Evolutionary conservation across 2,797 vertebrate species (phyloP).

Genomic region (Oceanodroma leucorhoa): DNA sequence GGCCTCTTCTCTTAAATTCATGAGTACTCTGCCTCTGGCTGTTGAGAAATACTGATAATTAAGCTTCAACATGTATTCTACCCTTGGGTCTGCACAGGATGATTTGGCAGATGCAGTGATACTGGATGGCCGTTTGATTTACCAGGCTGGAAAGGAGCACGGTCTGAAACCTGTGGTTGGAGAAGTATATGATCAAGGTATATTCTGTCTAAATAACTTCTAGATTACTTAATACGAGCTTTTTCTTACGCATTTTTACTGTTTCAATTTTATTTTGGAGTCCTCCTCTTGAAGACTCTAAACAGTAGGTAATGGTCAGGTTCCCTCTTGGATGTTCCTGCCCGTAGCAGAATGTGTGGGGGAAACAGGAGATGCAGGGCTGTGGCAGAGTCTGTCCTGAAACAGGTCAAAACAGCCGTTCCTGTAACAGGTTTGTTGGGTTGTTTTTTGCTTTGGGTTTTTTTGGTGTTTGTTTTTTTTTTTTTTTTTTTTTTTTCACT

Average conservation of each 20-base stretch:
- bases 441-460: not conserved
- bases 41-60: not conserved
- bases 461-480: too few species aligned
- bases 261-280: not conserved
- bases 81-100: slow-evolving; percentile 68
- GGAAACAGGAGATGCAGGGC: not conserved
- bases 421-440: not conserved
- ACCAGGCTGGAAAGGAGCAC: slow-evolving; percentile 78
- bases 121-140: slow-evolving; percentile 79
- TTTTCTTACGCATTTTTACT: not conserved
- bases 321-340: not conserved
- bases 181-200: slow-evolving; percentile 86
- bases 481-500: not conserved
- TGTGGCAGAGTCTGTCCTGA: not conserved
- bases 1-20: not conserved
- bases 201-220: not conserved
- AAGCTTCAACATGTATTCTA: not conserved
- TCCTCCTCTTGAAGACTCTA: not conserved
- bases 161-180: slow-evolving; percentile 85
- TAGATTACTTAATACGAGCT: not conserved
- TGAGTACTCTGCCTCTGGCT: not conserved
- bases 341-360: not conserved
- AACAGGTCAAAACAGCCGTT: not conserved
- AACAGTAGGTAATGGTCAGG: not conserved
- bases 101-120: slow-evolving; percentile 85